A percentile compares a stretch with the other conserved stretches of the same genome.
Conservation (phyloP, 2,888 invertebrate genomes). For the Tenodera sinensis region DNA sequence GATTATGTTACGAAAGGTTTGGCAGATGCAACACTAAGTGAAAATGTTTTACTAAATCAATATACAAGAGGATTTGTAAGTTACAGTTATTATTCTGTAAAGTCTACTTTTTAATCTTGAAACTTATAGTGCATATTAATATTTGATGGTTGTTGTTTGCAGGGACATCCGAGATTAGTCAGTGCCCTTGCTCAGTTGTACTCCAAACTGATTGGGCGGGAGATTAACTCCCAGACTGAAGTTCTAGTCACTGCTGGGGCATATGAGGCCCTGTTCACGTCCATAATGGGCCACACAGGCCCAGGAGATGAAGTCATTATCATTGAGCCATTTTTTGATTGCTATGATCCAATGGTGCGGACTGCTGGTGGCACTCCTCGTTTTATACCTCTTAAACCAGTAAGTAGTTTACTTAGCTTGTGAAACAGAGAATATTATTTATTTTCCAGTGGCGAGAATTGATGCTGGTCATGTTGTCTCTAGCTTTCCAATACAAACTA, state of each 20-base stretch:
- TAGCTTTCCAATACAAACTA: too few species aligned
- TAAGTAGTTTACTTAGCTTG: constrained; percentile 46
- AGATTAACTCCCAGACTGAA: constrained; percentile 82
- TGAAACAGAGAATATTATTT: too few species aligned
- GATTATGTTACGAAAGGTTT: constrained; percentile 75
- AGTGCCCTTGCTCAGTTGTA: constrained; percentile 81
- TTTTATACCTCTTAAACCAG: constrained; percentile 82
- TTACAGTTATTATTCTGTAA: constrained; percentile 34
- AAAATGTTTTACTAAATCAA: constrained; percentile 78
- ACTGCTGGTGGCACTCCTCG: constrained; percentile 82
- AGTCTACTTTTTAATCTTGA: not conserved
- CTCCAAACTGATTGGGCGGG: constrained; percentile 67
- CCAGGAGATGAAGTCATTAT: constrained; percentile 90
- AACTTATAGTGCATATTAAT: not conserved
- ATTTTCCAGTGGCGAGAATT: too few species aligned
- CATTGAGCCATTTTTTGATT: constrained; percentile 98
- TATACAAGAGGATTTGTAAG: constrained; percentile 93
- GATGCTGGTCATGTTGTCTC: too few species aligned
- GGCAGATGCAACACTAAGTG: constrained; percentile 59
- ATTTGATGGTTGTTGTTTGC: constrained; percentile 37
- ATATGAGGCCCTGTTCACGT: constrained; percentile 87
- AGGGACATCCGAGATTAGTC: constrained; percentile 91
- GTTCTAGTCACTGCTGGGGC: constrained; percentile 89
- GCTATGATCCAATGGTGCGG: constrained; percentile 92
- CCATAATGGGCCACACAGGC: constrained; percentile 83